phyloP scores from a whole-genome alignment of 2,113 vertebrate genomes.

The Polypterus senegalus region DNA sequence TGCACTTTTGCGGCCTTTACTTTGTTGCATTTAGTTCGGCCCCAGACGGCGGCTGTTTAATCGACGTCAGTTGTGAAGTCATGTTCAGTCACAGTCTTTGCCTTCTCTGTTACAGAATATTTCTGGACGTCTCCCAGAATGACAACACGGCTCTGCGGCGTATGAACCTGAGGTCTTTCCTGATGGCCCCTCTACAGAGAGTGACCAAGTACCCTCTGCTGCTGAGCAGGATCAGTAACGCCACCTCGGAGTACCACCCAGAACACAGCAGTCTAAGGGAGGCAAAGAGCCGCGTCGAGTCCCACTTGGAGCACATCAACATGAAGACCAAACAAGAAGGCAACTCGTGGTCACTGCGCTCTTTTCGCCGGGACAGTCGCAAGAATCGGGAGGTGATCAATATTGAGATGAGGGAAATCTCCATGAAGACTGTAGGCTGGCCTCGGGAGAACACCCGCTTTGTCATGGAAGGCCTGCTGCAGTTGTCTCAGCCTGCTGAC shows the following conservation, averaged over 20 bases:
- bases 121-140: slow-evolving; percentile 81
- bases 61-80: not conserved
- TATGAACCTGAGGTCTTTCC: slow-evolving; percentile 83
- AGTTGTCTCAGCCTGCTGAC: slow-evolving; percentile 71
- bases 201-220: slow-evolving; percentile 81
- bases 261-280: slow-evolving; percentile 67
- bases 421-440: slow-evolving; percentile 75
- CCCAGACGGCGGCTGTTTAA: not conserved
- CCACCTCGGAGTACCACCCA: slow-evolving; percentile 67
- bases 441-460: slow-evolving; percentile 69
- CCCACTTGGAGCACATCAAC: slow-evolving; percentile 87
- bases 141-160: slow-evolving; percentile 78
- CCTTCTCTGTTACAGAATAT: slow-evolving; percentile 56
- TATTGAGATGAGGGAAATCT: slow-evolving; percentile 76
- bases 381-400: slow-evolving; percentile 76
- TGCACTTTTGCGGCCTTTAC: no score
- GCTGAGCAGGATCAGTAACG: slow-evolving; percentile 75
- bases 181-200: slow-evolving; percentile 80
- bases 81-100: slow-evolving; percentile 6
- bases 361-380: slow-evolving; percentile 78
- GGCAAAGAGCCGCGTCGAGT: slow-evolving; percentile 78
- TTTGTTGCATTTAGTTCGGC: not conserved
- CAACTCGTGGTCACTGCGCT: slow-evolving; percentile 70
- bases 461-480: slow-evolving; percentile 75
- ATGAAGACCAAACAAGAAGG: slow-evolving; percentile 84